phyloP scores from a whole-genome alignment of 2,888 invertebrate species.

The Seira ritae region DNA sequence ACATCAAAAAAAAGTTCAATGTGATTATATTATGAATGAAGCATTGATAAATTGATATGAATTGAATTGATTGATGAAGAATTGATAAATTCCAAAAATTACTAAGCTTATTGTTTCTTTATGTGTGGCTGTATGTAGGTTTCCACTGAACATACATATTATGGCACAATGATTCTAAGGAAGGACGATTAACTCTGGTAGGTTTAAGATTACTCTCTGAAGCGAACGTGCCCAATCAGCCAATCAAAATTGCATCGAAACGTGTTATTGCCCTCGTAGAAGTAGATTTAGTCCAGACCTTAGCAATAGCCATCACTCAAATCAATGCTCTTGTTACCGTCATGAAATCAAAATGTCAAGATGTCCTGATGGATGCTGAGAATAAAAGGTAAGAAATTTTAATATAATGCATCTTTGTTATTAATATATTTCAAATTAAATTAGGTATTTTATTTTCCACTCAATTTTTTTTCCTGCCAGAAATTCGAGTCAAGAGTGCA shows the following conservation, averaged over 20 bases:
- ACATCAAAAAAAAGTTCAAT: no score
- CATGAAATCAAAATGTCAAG: conserved; percentile 73
- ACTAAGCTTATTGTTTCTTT: no score
- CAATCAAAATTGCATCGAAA: conserved; percentile 62
- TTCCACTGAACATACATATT: no score
- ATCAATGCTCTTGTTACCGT: conserved; percentile 41
- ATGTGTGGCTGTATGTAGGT: no score
- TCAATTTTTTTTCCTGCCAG: neutral
- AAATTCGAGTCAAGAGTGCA: conserved; percentile 4
- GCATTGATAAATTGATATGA: no score
- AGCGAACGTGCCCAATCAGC: neutral
- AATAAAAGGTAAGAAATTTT: conserved; percentile 54
- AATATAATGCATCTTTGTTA: neutral
- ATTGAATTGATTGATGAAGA: no score
- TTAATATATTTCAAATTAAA: neutral
- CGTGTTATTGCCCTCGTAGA: conserved; percentile 31
- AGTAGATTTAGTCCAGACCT: conserved; percentile 49
- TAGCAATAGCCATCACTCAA: conserved; percentile 45
- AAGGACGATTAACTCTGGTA: no score
- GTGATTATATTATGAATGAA: no score
- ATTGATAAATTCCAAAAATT: no score
- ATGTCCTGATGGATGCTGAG: conserved; percentile 38
- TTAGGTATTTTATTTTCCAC: neutral
- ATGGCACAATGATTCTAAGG: no score
- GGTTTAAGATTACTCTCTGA: no score